Evolutionary conservation across 2,797 vertebrate species (phyloP).

Genomic region (Pipistrellus pygmaeus): DNA sequence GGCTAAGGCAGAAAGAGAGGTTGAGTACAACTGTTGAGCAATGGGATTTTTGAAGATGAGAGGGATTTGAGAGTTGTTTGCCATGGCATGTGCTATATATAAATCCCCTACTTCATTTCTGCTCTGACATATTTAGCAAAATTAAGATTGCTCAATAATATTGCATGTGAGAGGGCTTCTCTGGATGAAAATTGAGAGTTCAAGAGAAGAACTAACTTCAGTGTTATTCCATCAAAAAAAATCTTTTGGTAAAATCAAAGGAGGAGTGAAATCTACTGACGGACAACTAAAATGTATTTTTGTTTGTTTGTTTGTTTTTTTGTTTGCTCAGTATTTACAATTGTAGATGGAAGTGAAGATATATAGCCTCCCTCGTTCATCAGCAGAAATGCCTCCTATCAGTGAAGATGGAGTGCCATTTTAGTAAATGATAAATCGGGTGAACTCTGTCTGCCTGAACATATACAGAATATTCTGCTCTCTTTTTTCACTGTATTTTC

Average conservation of each 20-base stretch:
- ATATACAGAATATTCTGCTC: conserved; percentile 28
- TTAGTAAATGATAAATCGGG: conserved; percentile 37
- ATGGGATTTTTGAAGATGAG: neutral
- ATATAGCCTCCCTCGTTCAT: neutral
- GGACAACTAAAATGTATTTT: conserved; percentile 47
- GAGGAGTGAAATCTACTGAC: conserved; percentile 38
- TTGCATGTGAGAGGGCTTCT: neutral
- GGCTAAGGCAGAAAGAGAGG: neutral
- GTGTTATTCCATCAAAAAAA: neutral
- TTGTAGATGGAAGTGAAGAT: conserved; percentile 19
- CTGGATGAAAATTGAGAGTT: neutral
- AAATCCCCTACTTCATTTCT: conserved; percentile 11
- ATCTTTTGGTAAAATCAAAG: conserved; percentile 34
- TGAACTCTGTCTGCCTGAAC: neutral
- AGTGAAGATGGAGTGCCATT: conserved; percentile 20
- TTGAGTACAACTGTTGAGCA: neutral
- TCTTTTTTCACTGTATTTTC: conserved; percentile 52
- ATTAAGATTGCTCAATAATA: neutral
- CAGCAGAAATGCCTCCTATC: neutral
- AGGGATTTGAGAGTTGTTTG: neutral
- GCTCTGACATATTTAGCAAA: conserved; percentile 15
- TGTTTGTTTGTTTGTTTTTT: conserved; percentile 57
- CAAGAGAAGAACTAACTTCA: neutral
- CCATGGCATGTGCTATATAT: neutral
- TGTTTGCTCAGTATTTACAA: conserved; percentile 40